Base-by-base conservation (phyloP, 2,888 invertebrate genomes). In the Andricus curvator region DNA sequence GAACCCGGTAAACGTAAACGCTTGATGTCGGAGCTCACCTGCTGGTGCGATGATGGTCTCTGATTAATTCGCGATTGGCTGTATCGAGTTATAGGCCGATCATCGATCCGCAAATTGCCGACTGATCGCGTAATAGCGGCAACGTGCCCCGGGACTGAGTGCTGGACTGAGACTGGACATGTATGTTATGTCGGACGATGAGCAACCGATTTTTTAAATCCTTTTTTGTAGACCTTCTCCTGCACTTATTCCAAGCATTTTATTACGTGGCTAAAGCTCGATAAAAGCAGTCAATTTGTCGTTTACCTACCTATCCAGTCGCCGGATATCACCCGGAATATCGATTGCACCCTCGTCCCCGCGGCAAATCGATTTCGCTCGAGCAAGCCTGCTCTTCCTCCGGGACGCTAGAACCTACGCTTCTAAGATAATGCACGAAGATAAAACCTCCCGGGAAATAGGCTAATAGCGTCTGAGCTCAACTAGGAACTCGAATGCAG, bases 51-150 rank as follows among this genome's bases (percentile, higher is more conserved):
- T 88, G 89, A 89, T 88, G 86, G 83, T 82, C 85, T 85, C 85
- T 91, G 92, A 92, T 92, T 92, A 92, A 92, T 91, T 90, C 89
- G 86, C 89, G 87, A 90, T 91, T 86, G 88, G 87, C 87, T 88
- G 86, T 85, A 85, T 84, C 88, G 83, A 84, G 83, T 85, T 85
- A 83, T 83, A 84, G 84, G 83, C 79, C 84, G 87, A 87, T 88
- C 86, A 83, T 68, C 86, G 88, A 89, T 88, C 89, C 84, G 89
- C 88, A 91, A 92, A 91, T 92, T 92, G 88, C 89, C 91, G 86
- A 88, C 89, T 89, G 90, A 89, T 89, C 91, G 89, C 87, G 89
- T 91, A 91, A 92, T 92, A 91, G 89, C 90, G 85, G 84, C 86
- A 86, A 92, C 89, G 90, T 89, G 91, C 87, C 82, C 78, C 85